phyloP scores from a whole-genome alignment of 2,888 invertebrate species.

The Fissipunctia ypsillon region DNA sequence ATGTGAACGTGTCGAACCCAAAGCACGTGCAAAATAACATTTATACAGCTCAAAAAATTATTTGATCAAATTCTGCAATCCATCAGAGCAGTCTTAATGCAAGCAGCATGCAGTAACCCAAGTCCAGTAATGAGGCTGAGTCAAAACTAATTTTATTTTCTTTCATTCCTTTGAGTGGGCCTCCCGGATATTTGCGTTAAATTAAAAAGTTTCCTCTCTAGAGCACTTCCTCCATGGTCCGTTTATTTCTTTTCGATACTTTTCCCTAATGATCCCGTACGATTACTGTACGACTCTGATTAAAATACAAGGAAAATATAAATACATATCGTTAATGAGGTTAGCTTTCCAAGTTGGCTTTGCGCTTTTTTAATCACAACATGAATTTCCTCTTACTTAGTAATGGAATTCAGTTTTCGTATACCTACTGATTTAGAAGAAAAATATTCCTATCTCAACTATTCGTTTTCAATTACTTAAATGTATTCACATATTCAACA shows the following conservation, averaged over 20 bases:
- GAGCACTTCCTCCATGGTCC: conserved; percentile 71
- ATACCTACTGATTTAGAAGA: neutral
- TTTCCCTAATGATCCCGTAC: conserved; percentile 81
- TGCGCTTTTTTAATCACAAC: conserved; percentile 41
- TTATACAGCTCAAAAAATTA: neutral
- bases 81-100: conserved; percentile 30
- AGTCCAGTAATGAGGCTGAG: conserved; percentile 82
- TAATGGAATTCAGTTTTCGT: conserved; percentile 11
- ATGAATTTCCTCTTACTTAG: conserved; percentile 37
- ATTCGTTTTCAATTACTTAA: neutral
- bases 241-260: conserved; percentile 79
- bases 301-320: conserved; percentile 67
- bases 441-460: neutral
- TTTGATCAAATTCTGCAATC: conserved; percentile 20
- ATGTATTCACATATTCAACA: neutral
- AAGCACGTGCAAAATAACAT: neutral
- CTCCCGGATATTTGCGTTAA: conserved; percentile 84
- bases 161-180: conserved; percentile 78
- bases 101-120: conserved; percentile 32
- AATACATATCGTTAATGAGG: conserved; percentile 46
- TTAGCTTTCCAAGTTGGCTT: conserved; percentile 27
- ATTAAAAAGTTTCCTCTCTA: conserved; percentile 84
- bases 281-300: conserved; percentile 71
- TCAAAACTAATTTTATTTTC: conserved; percentile 84
- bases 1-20: neutral